Evolutionary conservation across 2,797 vertebrate species (phyloP).

Genomic region (Neosalanx taihuensis): DNA sequence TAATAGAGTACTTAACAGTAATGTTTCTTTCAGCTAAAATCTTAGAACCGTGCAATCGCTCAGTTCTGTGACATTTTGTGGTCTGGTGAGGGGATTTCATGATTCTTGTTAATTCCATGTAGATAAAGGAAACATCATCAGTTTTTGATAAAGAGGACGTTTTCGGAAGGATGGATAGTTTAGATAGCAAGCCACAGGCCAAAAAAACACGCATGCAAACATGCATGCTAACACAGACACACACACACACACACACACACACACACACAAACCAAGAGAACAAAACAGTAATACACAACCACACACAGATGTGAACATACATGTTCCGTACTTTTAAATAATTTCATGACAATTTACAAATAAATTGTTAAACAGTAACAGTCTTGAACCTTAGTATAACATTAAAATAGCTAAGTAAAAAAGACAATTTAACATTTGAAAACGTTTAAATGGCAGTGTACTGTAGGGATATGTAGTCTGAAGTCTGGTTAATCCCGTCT

Average conservation of each 20-base stretch:
- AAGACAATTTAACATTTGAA: constrained; percentile 38
- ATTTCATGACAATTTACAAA: neutral
- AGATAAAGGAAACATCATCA: constrained; percentile 33
- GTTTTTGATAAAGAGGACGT: constrained; percentile 58
- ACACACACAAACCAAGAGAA: neutral
- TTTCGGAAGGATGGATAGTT: constrained; percentile 53
- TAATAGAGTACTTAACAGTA: no score
- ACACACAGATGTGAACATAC: neutral
- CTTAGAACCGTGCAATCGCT: no score
- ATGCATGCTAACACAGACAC: neutral
- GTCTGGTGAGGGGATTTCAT: constrained; percentile 1
- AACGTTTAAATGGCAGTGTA: no score
- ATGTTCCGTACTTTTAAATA: no score
- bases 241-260: constrained; percentile 23
- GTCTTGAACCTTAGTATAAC: constrained; percentile 20
- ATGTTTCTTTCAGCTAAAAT: no score
- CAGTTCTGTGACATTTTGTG: neutral
- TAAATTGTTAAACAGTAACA: no score
- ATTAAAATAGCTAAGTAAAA: constrained; percentile 26
- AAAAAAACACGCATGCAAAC: constrained; percentile 14
- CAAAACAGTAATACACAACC: neutral
- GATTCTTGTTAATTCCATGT: constrained; percentile 25
- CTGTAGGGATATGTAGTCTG: constrained; percentile 54
- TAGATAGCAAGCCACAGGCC: constrained; percentile 64
- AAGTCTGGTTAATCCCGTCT: constrained; percentile 38